A percentile compares a stretch with the other conserved stretches of the same genome.
phyloP scores from a whole-genome alignment of 2,888 invertebrate genomes.

The Digitonthophagus gazella region DNA sequence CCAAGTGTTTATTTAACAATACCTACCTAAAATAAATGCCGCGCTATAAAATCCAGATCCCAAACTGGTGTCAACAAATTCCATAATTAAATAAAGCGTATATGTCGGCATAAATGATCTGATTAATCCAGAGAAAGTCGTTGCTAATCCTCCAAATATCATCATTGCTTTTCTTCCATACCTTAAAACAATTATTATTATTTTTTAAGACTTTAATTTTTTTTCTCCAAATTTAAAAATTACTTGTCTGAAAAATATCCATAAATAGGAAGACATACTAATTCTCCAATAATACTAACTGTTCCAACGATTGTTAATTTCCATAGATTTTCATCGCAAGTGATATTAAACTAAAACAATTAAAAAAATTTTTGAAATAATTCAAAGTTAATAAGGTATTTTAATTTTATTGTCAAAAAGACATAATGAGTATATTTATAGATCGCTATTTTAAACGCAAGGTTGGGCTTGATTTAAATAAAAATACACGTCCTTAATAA shows the following conservation, averaged over 20 bases:
- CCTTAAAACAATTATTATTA: conserved; percentile 42
- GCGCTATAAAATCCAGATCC: conserved; percentile 69
- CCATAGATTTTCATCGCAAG: conserved; percentile 66
- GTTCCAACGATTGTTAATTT: conserved; percentile 72
- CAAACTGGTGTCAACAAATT: conserved; percentile 66
- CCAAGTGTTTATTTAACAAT: conserved; percentile 21
- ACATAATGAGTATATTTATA: no score
- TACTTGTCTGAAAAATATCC: conserved; percentile 68
- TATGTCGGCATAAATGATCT: conserved; percentile 68
- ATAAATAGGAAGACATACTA: conserved; percentile 68
- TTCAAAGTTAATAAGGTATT: no score
- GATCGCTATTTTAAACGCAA: no score
- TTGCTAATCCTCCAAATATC: conserved; percentile 56
- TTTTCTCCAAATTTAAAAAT: conserved; percentile 19
- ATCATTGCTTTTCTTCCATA: conserved; percentile 61
- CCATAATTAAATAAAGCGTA: conserved; percentile 63
- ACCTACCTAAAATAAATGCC: conserved; percentile 65
- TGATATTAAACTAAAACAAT: conserved; percentile 59
- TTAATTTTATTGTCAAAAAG: no score
- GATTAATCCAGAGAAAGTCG: conserved; percentile 64
- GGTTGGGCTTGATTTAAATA: no score
- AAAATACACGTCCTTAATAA: neutral
- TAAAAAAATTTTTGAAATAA: neutral
- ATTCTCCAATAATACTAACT: conserved; percentile 69
- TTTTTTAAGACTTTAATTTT: neutral